Evolutionary conservation across 2,113 vertebrate species (phyloP), one percentile per base, ranked within the genome.

Genomic region (Columbina picui): DNA sequence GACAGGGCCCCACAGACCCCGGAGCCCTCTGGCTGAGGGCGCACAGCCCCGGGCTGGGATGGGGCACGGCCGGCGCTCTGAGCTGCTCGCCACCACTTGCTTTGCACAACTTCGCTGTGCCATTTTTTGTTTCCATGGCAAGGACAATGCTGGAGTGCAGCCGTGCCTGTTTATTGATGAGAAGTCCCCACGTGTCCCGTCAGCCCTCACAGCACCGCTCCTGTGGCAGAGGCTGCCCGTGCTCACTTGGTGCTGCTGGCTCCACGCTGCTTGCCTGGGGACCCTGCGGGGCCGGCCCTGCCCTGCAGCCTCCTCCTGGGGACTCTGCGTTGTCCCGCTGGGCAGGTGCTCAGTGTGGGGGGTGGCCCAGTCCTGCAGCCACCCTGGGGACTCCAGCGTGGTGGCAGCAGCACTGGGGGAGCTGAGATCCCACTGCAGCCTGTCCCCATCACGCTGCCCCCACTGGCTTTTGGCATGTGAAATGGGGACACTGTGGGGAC

Each of bases 251-350:
- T 43, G 30, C 29, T 16, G 12, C 34, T 1, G 2, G 10, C 2
- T 2, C 8, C 26, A 1, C 2, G 9, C 69, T 38, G 53, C 38
- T 43, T 17, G 0, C 1, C 47, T 8, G 9, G 22, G 41, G n/a
- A 47, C 23, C 17, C 47, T 32, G 50, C 2, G 0, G 3, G 22
- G 34, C 34, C 5, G 1, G 0, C 26, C 68, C 41, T 5, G 26
- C 47, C 22, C 0, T 0, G 0, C 2, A 0, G 39, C 49, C 17
- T 30, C 12, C 18, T 64, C 29, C 60, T 2, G 0, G 7, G 27
- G 4, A 20, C 43, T 45, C 53, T 45, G n/a, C 11, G 3, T 32
- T 27, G 3, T 36, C 65, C 26, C 7, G 10, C 43, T 57, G 23
- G 38, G 47, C 71, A 38, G 47, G 39, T 30, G 18, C 30, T 23